Percentiles rank a stretch among this genome's conserved stretches.
Evolutionary conservation across 1,140 invertebrate species (phyloP).

Genomic region (Neodiprion lecontei): DNA sequence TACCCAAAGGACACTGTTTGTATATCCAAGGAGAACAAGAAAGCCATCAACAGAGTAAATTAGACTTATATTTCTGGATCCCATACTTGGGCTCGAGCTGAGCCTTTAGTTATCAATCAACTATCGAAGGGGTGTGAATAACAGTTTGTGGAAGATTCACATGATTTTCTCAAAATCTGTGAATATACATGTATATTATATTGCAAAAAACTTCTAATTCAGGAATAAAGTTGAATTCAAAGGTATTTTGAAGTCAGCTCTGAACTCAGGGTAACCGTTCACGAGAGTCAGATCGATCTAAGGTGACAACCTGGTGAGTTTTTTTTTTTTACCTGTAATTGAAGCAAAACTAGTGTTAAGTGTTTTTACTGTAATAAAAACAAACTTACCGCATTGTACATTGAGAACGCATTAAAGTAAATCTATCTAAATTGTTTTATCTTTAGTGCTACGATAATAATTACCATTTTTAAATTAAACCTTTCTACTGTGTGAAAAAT

Average conservation of each 20-base stretch:
- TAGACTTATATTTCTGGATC: background rate
- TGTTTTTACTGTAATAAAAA: background rate
- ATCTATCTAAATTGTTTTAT: background rate
- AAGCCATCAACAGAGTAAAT: constrained; percentile 14
- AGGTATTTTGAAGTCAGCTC: background rate
- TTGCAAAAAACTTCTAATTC: background rate
- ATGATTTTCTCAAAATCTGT: background rate
- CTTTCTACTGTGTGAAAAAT: too few species aligned
- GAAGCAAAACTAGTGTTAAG: background rate
- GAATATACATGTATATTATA: too few species aligned
- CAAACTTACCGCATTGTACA: background rate
- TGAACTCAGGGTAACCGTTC: background rate
- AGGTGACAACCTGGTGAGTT: background rate
- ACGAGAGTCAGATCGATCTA: too few species aligned
- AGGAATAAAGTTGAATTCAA: background rate
- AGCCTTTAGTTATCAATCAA: constrained; percentile 30
- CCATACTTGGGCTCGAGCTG: background rate
- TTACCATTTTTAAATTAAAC: background rate
- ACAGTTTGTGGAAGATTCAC: background rate
- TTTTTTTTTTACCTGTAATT: background rate
- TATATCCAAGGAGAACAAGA: constrained; percentile 31
- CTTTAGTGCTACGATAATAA: background rate
- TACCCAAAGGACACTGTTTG: constrained; percentile 29
- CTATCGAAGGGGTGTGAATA: background rate
- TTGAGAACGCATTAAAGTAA: background rate